phyloP scores from a whole-genome alignment of 2,888 invertebrate species.

The Agrochola litura region DNA sequence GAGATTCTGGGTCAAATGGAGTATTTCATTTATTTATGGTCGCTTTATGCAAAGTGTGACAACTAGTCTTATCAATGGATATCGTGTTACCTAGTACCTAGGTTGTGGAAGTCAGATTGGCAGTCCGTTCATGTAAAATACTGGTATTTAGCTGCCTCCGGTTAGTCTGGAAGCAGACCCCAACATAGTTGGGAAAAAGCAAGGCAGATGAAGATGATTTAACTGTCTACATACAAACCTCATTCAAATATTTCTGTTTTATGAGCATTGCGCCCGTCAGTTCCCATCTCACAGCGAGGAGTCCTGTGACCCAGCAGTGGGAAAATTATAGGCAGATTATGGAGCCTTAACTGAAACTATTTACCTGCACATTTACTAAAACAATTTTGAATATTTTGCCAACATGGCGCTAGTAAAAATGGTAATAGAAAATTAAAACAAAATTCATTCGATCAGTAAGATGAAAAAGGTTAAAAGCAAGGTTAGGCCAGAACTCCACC shows the following conservation, averaged over 20 bases:
- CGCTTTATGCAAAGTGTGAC: neutral
- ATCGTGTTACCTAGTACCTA: too few species aligned
- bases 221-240: neutral
- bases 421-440: neutral
- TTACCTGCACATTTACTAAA: neutral
- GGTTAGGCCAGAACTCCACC: neutral
- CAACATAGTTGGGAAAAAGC: too few species aligned
- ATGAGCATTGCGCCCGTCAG: too few species aligned
- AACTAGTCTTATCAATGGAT: too few species aligned
- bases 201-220: too few species aligned
- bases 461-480: neutral
- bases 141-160: too few species aligned
- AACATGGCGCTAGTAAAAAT: neutral
- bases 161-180: too few species aligned
- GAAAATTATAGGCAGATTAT: neutral
- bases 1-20: conserved; percentile 6
- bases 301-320: neutral
- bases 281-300: neutral
- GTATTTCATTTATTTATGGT: conserved; percentile 29
- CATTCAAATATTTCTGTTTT: neutral
- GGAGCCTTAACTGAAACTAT: neutral
- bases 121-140: too few species aligned
- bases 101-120: too few species aligned
- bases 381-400: neutral
- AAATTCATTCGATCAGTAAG: neutral